Percentiles rank a stretch among this genome's conserved stretches.
Evolutionary conservation across 2,113 vertebrate genomes (phyloP).

Genomic region (Percopsis transmontana): DNA sequence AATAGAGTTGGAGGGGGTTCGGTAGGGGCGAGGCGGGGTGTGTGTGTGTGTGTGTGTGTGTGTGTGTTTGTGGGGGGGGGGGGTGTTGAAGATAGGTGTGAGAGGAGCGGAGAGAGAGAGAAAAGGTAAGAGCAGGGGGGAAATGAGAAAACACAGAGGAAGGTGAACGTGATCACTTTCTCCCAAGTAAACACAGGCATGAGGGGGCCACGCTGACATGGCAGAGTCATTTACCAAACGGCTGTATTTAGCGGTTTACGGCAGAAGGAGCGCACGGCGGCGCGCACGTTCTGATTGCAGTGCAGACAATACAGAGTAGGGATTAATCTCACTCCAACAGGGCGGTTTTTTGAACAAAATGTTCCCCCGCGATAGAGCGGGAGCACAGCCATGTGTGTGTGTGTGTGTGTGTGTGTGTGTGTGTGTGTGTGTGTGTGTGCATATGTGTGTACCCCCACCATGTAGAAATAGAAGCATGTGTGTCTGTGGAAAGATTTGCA

Average conservation of each 20-base stretch:
- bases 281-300: constrained; percentile 7
- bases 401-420: constrained; percentile 21
- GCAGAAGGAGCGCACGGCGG: constrained; percentile 53
- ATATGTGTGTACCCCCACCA: constrained; percentile 26
- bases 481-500: too few relatives aligned
- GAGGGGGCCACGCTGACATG: constrained; percentile 58
- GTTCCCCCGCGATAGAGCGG: constrained; percentile 39
- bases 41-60: not conserved
- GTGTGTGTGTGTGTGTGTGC: constrained; percentile 5
- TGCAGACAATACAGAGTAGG: constrained; percentile 38
- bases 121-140: constrained; percentile 51
- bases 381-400: constrained; percentile 51
- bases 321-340: constrained; percentile 70
- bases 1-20: constrained; percentile 75
- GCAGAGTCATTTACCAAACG: constrained; percentile 77
- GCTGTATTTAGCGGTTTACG: constrained; percentile 71
- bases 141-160: constrained; percentile 75
- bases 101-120: constrained; percentile 57
- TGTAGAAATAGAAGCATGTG: not conserved
- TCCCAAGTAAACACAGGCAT: constrained; percentile 49
- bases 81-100: constrained; percentile 47
- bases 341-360: constrained; percentile 59
- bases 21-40: constrained; percentile 32
- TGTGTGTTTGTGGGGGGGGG: not conserved
- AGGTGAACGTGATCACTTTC: constrained; percentile 70